Base-by-base conservation (phyloP, 2,797 vertebrate species). In the Poeciliopsis paucimaculata region DNA sequence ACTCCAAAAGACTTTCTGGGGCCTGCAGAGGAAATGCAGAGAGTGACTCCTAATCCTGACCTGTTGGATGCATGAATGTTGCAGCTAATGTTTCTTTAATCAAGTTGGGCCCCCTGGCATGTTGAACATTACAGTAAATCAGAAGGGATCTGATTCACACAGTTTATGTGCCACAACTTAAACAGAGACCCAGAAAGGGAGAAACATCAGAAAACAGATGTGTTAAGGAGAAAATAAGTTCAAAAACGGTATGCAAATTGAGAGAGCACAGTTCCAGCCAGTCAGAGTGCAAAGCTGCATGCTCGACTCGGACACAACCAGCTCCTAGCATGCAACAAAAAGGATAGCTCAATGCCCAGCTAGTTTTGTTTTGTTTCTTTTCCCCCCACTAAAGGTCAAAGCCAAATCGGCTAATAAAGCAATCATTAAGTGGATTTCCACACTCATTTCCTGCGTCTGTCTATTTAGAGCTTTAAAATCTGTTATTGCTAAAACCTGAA, bases 1-100 rank as follows among this genome's bases (percentile, higher is more conserved):
- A 99, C 93, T 98, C 98, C 94, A 99, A 96, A 84, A 99, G 97
- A 95, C 98, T 99, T 94, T 98, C 98, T 43, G 98, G 98, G 90
- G 98, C 98, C 98, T 99, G 94, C 55, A 86, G 86, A 87, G 43
- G 91, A 87, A 84, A 88, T 55, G 84, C n/a, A 87, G 31, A 85
- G 12, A 80, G 28, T 15, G 28, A 64, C 36, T 49, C 36, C 36
- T 26, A 43, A 36, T 55, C 31, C 36, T 20, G 39, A 39, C 74
- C 23, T 74, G 60, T 74, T 18, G 47, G 55, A 34, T 39, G 46
- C 16, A 4, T 20, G 28, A 20, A 39, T 9, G 41, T n/a, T 71
- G n/a, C 20, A 47, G 2, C 18, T 1, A n/a, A 7, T 39, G 7
- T 4, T 28, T 46, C 23, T 47, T 73, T 10, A 26, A 34, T 12